Evolutionary conservation across 2,888 invertebrate genomes (phyloP), one percentile per base, ranked within the genome.

Genomic region (Metallyticus violacea): DNA sequence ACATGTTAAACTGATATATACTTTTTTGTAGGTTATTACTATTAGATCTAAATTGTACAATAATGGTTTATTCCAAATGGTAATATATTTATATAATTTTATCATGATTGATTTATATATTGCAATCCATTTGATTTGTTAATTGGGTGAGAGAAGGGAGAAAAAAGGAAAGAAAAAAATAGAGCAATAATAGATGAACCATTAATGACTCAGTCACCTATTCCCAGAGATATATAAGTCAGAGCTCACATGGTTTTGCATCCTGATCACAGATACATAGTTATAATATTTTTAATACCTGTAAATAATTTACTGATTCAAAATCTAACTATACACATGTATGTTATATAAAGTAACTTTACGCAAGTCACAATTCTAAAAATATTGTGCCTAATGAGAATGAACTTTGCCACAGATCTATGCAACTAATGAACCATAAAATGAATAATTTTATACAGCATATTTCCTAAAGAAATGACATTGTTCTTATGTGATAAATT

Each of bases 311-410:
- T 62, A 62, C 4, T 62, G 2, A 62, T 62, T 15, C 15, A 62
- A 4, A 62, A 15, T 62, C 40, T 62, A 62, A 15, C 22, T 62
- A 62, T 62, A 62, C 15, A 15, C 22, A 62, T 9, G 22, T 62
- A 62, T 1, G 22, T 1, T 62, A 62, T 62, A 15, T 62, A 62
- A 62, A 62, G 40, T 62, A 62, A 62, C 40, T 4, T 62, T 62
- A 62, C 22, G 83, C 28, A 83, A n/a, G 28, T 83, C 28, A 83
- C 77, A 77, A 86, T 86, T 86, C 86, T 86, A 86, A 86, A 62
- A 62, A 79, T 77, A 27, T 79, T 86, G 86, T 86, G 86, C 86
- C 86, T 86, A 28, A 77, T 78, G 62, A 26, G 7, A 40, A 83
- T 25, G 29, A 82, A 83, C 29, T n/a, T 82, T 78, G 77, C 82